These are phyloP conservation scores for Romanogobio albipinnatus DNA, from an alignment of 2,113 vertebrate genomes.

Conservation along the genomic window DNA sequence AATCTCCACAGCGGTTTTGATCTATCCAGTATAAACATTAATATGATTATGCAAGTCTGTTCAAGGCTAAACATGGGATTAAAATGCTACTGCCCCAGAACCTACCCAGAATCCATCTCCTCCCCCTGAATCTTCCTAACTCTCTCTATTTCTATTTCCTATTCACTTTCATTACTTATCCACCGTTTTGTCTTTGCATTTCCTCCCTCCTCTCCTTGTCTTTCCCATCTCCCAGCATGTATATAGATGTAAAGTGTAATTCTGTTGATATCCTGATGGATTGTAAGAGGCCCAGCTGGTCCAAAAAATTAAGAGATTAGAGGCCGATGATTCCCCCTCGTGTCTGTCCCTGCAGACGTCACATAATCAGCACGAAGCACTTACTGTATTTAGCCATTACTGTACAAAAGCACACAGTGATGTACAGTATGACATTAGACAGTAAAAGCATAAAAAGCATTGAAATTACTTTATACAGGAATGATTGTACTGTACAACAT, in stretches of 20 bases:
- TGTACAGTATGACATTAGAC: background rate
- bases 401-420: slow-evolving; percentile 11
- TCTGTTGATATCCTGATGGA: slow-evolving; percentile 34
- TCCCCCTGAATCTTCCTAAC: slow-evolving; percentile 14
- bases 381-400: slow-evolving; percentile 12
- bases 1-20: slow-evolving; percentile 7
- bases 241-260: slow-evolving; percentile 24
- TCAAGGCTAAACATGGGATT: slow-evolving; percentile 47
- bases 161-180: background rate
- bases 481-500: background rate
- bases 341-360: slow-evolving; percentile 28
- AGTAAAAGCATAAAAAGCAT: background rate
- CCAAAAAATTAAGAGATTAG: slow-evolving; percentile 37
- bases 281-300: slow-evolving; percentile 36
- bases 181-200: background rate
- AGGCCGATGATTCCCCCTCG: slow-evolving; percentile 60
- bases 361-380: slow-evolving; percentile 42
- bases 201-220: background rate
- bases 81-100: slow-evolving; percentile 34
- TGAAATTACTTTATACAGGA: background rate
- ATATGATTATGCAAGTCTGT: slow-evolving; percentile 50
- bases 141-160: slow-evolving; percentile 1
- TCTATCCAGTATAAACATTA: slow-evolving; percentile 38
- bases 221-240: background rate
- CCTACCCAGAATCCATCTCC: slow-evolving; percentile 29